These are phyloP conservation scores for Apocheima hispidaria DNA, from an alignment of 2,888 invertebrate genomes.

Conservation along the genomic window DNA sequence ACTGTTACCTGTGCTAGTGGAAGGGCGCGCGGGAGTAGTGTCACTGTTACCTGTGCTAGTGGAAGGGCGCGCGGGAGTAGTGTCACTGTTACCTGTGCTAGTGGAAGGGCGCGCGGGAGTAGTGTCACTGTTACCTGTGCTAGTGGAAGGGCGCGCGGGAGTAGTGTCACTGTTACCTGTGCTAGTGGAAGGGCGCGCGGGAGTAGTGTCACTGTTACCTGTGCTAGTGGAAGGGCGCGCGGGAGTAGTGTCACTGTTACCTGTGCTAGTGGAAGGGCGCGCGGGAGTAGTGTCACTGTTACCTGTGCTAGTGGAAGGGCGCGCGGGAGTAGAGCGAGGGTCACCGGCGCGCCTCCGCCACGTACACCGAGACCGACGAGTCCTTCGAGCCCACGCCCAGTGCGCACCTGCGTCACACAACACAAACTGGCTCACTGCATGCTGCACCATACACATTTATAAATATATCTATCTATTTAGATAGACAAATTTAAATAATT, in stretches of 20 bases:
- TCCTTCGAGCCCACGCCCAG: slow-evolving; percentile 96
- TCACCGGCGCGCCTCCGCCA: slow-evolving; percentile 90
- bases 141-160: too few species aligned
- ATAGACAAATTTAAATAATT: too few species aligned
- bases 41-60: slow-evolving; percentile 50
- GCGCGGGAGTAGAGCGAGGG: slow-evolving; percentile 64
- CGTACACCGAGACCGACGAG: slow-evolving; percentile 93
- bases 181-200: too few species aligned
- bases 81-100: slow-evolving; percentile 5
- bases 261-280: background rate
- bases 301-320: slow-evolving; percentile 60
- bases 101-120: slow-evolving; percentile 64
- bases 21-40: background rate
- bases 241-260: too few species aligned
- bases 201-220: slow-evolving; percentile 70
- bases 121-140: too few species aligned
- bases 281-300: too few species aligned
- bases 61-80: slow-evolving; percentile 60
- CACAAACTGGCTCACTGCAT: too few species aligned
- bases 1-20: background rate
- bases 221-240: too few species aligned
- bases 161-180: too few species aligned
- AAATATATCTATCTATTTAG: too few species aligned
- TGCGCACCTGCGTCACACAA: slow-evolving; percentile 85
- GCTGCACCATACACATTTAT: too few species aligned